phyloP scores from a whole-genome alignment of 2,888 invertebrate species.

The Agonopterix arenella region DNA sequence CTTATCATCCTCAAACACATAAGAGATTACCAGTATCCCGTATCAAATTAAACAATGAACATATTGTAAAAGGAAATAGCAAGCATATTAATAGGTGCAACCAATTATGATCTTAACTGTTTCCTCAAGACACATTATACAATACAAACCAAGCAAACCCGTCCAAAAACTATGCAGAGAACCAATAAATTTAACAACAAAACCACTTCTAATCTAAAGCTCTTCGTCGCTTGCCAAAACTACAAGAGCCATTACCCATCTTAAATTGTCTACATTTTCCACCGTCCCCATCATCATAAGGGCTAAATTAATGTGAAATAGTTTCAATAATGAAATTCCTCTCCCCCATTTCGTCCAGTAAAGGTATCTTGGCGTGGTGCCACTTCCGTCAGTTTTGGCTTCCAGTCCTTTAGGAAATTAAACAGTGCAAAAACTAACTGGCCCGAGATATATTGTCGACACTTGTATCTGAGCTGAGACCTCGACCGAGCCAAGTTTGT shows the following conservation, averaged over 20 bases:
- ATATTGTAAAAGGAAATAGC: too few relatives aligned
- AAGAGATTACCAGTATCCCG: too few relatives aligned
- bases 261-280: not conserved
- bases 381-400: constrained; percentile 44
- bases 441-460: constrained; percentile 20
- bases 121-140: too few relatives aligned
- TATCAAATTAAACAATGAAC: too few relatives aligned
- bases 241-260: not conserved
- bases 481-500: constrained; percentile 16
- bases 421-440: constrained; percentile 29
- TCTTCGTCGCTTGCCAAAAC: not conserved
- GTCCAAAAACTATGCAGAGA: too few relatives aligned
- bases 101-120: too few relatives aligned
- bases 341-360: constrained; percentile 33
- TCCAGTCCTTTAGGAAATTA: constrained; percentile 23
- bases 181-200: too few relatives aligned
- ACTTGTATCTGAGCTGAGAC: constrained; percentile 18
- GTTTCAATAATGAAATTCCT: constrained; percentile 65
- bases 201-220: too few relatives aligned
- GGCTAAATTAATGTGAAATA: constrained; percentile 32
- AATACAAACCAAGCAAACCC: too few relatives aligned
- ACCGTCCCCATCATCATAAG: constrained; percentile 4
- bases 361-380: constrained; percentile 51
- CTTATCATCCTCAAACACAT: too few relatives aligned
- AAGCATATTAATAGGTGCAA: too few relatives aligned